These are phyloP conservation scores for Piprites chloris DNA, from an alignment of 2,113 vertebrate genomes.

Conservation along the genomic window DNA sequence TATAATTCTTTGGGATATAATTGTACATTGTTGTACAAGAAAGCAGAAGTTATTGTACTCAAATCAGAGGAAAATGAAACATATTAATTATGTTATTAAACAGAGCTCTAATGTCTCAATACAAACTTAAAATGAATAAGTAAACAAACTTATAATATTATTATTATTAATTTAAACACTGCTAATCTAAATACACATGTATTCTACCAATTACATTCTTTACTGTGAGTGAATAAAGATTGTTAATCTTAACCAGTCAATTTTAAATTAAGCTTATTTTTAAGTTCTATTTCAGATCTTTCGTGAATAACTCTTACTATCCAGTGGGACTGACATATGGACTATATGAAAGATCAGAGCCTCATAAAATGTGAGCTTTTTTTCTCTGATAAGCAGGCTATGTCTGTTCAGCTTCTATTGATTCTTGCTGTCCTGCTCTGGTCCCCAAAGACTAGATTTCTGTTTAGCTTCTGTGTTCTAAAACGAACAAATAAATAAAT, in stretches of 20 bases:
- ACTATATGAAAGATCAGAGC: background rate
- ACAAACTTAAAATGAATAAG: conserved; percentile 6
- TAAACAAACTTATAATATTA: background rate
- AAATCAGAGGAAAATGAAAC: background rate
- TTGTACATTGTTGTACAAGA: background rate
- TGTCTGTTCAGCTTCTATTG: background rate
- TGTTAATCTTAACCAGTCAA: background rate
- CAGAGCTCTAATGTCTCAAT: conserved; percentile 15
- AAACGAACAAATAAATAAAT: background rate
- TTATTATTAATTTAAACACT: background rate
- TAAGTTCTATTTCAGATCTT: background rate
- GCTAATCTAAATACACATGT: background rate
- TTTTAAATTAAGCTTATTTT: background rate
- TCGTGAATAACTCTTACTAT: background rate
- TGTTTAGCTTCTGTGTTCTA: background rate
- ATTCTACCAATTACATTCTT: background rate
- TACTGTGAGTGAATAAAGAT: background rate
- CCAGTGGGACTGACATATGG: background rate
- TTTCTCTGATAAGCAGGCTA: background rate
- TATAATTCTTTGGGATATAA: conserved; percentile 16
- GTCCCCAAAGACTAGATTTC: background rate
- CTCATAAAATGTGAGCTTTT: background rate
- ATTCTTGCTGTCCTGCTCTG: background rate
- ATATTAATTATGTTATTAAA: conserved; percentile 6
- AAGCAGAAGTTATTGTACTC: background rate